These are phyloP conservation scores for Cheilosia urbana DNA, from an alignment of 2,888 invertebrate species.

Conservation along the genomic window DNA sequence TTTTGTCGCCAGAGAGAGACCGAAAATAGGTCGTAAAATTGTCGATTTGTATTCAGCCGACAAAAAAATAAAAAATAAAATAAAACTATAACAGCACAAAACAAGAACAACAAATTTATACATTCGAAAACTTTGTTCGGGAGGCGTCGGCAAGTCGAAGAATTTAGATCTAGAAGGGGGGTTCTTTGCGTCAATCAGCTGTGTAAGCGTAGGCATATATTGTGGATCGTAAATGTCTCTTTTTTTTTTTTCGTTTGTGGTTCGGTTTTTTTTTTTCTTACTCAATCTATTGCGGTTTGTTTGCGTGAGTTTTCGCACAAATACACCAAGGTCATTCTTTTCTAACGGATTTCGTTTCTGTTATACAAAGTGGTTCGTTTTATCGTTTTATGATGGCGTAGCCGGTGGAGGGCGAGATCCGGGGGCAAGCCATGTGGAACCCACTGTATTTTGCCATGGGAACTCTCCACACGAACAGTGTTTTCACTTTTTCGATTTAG, in stretches of 20 bases:
- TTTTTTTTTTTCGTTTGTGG: background rate
- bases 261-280: background rate
- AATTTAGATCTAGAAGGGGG: conserved; percentile 41
- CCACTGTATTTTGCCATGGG: conserved; percentile 47
- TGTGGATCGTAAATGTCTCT: conserved; percentile 30
- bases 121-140: conserved; percentile 29
- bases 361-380: conserved; percentile 8
- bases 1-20: conserved; percentile 38
- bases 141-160: conserved; percentile 64
- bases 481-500: conserved; percentile 24
- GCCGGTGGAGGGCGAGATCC: conserved; percentile 1
- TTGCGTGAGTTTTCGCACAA: conserved; percentile 71
- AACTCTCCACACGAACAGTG: conserved; percentile 23
- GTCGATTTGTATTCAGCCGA: conserved; percentile 54
- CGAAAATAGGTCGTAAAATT: conserved; percentile 67
- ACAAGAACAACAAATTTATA: conserved; percentile 11
- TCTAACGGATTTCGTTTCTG: conserved; percentile 55
- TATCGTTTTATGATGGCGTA: conserved; percentile 1
- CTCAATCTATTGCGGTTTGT: conserved; percentile 53
- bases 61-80: conserved; percentile 2
- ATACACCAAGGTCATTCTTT: conserved; percentile 71
- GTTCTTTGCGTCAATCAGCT: conserved; percentile 68
- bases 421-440: conserved; percentile 28
- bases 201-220: conserved; percentile 44
- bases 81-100: conserved; percentile 34